Base-by-base conservation (phyloP, 2,888 invertebrate species). In the Agriotes lineatus region DNA sequence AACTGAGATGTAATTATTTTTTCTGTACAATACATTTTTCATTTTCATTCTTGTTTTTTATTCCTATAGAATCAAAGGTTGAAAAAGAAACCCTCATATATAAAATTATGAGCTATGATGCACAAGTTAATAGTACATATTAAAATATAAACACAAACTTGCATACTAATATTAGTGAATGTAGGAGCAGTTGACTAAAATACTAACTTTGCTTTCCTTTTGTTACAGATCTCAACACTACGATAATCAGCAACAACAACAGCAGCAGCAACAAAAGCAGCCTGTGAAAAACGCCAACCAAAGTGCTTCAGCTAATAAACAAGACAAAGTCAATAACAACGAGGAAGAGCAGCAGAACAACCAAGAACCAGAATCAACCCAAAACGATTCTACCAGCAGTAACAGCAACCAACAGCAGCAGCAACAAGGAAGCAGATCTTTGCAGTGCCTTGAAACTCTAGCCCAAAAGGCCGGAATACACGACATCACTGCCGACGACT, bases 371-470 rank as follows among this genome's bases (percentile, higher is more conserved):
- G 82, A 83, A 71, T 82, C 83, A n/a, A 81, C 82, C n/a, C 82
- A 81, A 70, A 76, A 76, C 52, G 79, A 80, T 37, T 71, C 71
- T 44, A 59, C 58, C 52, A 70, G 59, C 61, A 73, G 45, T 25
- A 61, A 37, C 65, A 63, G 35, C 64, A 73, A 69, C 22, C 70
- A 72, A 16, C 72, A 73, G 20, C 73, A 72, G 52, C 25, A 25
- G 7, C 25, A 25, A 25, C 74, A 79, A 19, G 79, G 79, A 12
- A 86, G 86, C 75, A 78, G 88, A 42, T 88, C 88, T 0, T 80
- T 91, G 58, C 91, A 91, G 88, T 91, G 91, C 78, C 82, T 91
- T 71, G 91, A 91, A 80, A 91, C 91, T 0, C 85, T 91, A 69
- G 91, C 91, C 10, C 90, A 91, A 78, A 91, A 91, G 75, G 91